Evolutionary conservation across 2,888 invertebrate species (phyloP).

Genomic region (Allolobophora icterica): DNA sequence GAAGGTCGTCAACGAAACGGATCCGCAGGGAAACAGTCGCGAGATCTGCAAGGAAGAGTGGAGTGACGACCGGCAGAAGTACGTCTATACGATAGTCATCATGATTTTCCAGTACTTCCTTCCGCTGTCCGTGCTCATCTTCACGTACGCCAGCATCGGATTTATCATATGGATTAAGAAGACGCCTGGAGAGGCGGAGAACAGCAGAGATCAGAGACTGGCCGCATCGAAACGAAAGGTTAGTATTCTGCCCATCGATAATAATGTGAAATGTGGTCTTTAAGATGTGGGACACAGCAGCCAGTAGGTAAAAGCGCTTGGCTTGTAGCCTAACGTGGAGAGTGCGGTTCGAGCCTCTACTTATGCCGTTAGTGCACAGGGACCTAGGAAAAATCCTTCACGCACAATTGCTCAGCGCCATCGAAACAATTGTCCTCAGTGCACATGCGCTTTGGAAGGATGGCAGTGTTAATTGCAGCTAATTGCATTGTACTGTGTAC

Average conservation of each 20-base stretch:
- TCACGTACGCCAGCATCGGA: slow-evolving; percentile 85
- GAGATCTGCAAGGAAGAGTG: slow-evolving; percentile 26
- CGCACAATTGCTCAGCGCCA: no score
- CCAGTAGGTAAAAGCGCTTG: neutral
- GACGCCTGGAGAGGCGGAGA: slow-evolving; percentile 87
- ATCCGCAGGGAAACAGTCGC: neutral
- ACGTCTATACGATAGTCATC: slow-evolving; percentile 78
- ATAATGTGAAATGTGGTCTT: neutral
- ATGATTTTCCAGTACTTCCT: slow-evolving; percentile 84
- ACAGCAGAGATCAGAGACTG: slow-evolving; percentile 80
- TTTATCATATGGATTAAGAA: slow-evolving; percentile 83
- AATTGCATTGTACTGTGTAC: no score
- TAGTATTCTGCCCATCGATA: neutral
- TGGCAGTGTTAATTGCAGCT: no score
- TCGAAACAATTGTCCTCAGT: no score
- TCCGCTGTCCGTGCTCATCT: slow-evolving; percentile 80
- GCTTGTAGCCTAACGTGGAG: no score
- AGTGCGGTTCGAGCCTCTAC: no score
- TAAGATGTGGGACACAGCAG: neutral
- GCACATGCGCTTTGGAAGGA: no score
- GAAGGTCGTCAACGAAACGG: slow-evolving; percentile 67
- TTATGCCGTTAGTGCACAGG: no score
- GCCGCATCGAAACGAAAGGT: slow-evolving; percentile 88
- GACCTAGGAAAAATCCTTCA: no score
- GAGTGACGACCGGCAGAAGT: slow-evolving; percentile 38